These are phyloP conservation scores for Caretta caretta DNA, from an alignment of 2,113 vertebrate species.

Conservation along the genomic window DNA sequence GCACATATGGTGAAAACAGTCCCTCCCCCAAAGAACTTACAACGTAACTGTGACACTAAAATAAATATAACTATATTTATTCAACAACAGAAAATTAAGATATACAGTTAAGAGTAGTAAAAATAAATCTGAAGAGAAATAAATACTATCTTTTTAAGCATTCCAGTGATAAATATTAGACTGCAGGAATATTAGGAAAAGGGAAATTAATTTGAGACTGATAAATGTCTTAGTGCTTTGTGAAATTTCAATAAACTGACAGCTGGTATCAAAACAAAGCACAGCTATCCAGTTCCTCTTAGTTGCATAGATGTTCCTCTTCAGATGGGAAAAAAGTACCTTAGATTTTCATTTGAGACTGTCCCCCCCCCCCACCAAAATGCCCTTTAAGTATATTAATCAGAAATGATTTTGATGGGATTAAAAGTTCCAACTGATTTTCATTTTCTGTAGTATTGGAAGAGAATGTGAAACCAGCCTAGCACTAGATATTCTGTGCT, in stretches of 20 bases:
- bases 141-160: neutral
- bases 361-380: neutral
- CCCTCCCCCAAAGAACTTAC: neutral
- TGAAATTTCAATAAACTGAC: neutral
- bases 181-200: neutral
- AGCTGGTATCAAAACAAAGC: neutral
- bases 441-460: neutral
- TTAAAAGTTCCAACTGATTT: neutral
- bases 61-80: neutral
- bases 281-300: slow-evolving; percentile 1
- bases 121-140: neutral
- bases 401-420: neutral
- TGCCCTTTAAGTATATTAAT: neutral
- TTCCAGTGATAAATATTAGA: neutral
- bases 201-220: neutral
- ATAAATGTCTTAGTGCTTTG: neutral
- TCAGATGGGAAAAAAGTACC: neutral
- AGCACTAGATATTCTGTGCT: neutral
- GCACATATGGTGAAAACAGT: neutral
- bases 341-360: neutral
- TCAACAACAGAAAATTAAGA: neutral
- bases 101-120: neutral
- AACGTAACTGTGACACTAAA: neutral
- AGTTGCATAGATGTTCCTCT: neutral
- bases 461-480: neutral